Evolutionary conservation across 2,888 invertebrate species (phyloP).

Genomic region (Pachycephus smyrnensis): DNA sequence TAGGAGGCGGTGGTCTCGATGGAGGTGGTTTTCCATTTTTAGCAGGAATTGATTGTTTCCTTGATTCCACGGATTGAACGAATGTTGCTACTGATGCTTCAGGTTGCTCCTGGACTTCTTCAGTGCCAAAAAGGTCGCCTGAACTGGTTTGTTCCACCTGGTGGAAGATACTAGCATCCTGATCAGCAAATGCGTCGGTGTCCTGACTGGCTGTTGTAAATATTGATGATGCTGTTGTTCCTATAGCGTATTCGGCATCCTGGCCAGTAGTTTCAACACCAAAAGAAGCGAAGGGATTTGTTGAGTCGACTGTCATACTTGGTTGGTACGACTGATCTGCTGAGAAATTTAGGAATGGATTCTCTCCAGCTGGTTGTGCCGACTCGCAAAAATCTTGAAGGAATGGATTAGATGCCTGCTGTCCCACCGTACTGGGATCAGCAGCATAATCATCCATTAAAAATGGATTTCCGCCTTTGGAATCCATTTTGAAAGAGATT

Average conservation of each 20-base stretch:
- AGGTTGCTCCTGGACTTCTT: constrained; percentile 18
- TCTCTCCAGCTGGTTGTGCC: constrained; percentile 49
- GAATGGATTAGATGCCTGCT: constrained; percentile 75
- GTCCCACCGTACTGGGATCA: constrained; percentile 71
- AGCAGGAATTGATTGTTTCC: not conserved
- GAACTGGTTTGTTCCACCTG: constrained; percentile 19
- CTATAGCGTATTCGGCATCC: constrained; percentile 11
- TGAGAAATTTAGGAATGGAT: constrained; percentile 59
- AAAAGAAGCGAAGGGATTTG: constrained; percentile 65
- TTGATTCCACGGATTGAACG: not conserved
- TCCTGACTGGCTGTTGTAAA: not conserved
- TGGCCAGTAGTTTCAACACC: constrained; percentile 43
- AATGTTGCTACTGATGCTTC: constrained; percentile 19
- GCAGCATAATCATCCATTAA: constrained; percentile 77
- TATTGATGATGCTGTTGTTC: constrained; percentile 21
- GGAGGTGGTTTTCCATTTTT: constrained; percentile 51
- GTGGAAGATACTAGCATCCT: constrained; percentile 15
- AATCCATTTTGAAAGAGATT: constrained; percentile 69
- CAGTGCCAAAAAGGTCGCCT: not conserved
- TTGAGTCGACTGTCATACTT: constrained; percentile 49
- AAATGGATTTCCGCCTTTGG: constrained; percentile 80
- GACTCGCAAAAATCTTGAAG: constrained; percentile 67
- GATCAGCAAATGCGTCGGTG: not conserved
- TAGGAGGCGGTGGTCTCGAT: constrained; percentile 67
- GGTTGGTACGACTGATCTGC: constrained; percentile 51